Conservation (phyloP, 2,113 vertebrate genomes). For the Periophthalmus modestus region DNA sequence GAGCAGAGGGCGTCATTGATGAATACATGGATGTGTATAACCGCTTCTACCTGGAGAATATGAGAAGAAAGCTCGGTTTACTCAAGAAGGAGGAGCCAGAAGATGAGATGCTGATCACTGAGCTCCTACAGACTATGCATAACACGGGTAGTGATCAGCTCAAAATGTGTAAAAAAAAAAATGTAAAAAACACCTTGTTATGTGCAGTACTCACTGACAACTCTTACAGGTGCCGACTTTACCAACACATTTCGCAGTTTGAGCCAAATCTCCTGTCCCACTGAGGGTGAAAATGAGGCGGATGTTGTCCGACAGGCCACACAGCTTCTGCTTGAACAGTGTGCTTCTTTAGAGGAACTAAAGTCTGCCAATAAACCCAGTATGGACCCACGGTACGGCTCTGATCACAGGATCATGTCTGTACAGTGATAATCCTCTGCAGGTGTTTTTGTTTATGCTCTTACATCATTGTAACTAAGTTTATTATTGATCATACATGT, state of each 20-base stretch:
- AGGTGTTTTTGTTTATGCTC: too few species aligned
- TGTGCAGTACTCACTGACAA: not conserved
- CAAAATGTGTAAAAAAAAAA: too few species aligned
- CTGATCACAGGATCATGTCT: not conserved
- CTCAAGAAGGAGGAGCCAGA: slow-evolving; percentile 80
- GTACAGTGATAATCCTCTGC: too few species aligned
- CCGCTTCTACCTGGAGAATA: slow-evolving; percentile 84
- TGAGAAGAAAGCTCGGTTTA: slow-evolving; percentile 93
- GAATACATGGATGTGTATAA: slow-evolving; percentile 87
- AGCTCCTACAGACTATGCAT: slow-evolving; percentile 91
- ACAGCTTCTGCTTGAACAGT: slow-evolving; percentile 81
- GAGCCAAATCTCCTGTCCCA: slow-evolving; percentile 80
- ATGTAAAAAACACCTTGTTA: too few species aligned
- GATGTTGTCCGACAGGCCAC: slow-evolving; percentile 70
- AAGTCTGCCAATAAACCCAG: slow-evolving; percentile 85
- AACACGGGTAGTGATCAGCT: slow-evolving; percentile 79
- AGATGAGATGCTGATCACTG: slow-evolving; percentile 82
- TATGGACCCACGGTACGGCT: slow-evolving; percentile 90
- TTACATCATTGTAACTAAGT: too few species aligned
- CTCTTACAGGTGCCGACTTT: slow-evolving; percentile 88
- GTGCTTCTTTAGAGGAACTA: slow-evolving; percentile 89
- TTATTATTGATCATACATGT: not conserved
- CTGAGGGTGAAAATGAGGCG: slow-evolving; percentile 38
- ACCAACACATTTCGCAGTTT: slow-evolving; percentile 91
- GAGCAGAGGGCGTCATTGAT: slow-evolving; percentile 78